Base-by-base conservation (phyloP, 2,113 vertebrate species). In the Hippocampus zosterae region DNA sequence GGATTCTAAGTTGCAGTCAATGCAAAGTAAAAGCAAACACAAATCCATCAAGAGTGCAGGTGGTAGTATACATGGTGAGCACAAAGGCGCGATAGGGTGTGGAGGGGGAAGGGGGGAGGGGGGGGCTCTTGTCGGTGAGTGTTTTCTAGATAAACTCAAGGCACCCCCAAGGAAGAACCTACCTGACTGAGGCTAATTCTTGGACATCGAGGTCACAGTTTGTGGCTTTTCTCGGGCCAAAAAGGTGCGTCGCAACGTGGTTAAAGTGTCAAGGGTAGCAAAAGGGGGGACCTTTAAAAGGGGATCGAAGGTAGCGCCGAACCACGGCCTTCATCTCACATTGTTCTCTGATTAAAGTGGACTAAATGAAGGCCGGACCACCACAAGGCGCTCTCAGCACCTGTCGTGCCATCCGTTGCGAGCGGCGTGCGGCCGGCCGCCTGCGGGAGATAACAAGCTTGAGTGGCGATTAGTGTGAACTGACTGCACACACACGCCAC, bases 341-440 rank as follows among this genome's bases (percentile, higher is more conserved):
- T 16, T 37, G 46, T 2, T 63, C 44, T 19, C 65, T 85, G 74
- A 87, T 87, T 84, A 78, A 67, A 73, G 50, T 18, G 46, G 46
- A 52, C 50, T 53, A 70, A 72, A 72, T 69, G 21, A 82, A 79
- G 70, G 55, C 80, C 69, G 77, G 80, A 79, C 80, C 84, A 89
- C 83, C 88, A 84, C 84, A 81, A 84, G 74, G 77, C 71, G 61
- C 71, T 64, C 75, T 72, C 72, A 84, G 83, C 85, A 88, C 78
- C 88, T 89, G 86, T 82, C 44, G 69, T 53, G 72, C 69, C 18
- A 65, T 62, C 62, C 52, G 67, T 77, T 71, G 33, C 62, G 72
- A n/a, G n/a, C 21, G 7, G n/a, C 2, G 52, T 50, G 4, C 50
- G 53, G n/a, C 53, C 50, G 53, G n/a, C 53, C 11, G 44, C 62